A percentile compares a stretch with the other conserved stretches of the same genome.
phyloP scores from a whole-genome alignment of 2,797 vertebrate genomes.

The Darevskia nairensis region DNA sequence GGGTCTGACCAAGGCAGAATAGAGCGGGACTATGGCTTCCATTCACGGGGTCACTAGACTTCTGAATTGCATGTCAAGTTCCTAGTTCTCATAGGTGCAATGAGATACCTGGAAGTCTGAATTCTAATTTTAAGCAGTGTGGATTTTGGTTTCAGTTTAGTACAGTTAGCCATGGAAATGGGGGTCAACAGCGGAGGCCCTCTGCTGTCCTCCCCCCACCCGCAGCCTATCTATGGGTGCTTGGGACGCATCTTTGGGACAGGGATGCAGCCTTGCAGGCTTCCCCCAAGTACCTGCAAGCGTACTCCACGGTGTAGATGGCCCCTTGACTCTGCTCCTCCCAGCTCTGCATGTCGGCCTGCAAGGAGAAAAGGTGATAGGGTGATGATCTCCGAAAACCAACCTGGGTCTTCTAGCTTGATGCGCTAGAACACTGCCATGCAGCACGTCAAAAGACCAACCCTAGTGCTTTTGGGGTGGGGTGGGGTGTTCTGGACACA shows the following conservation, averaged over 20 bases:
- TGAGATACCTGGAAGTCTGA: background rate
- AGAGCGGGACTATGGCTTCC: no score
- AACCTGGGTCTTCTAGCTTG: background rate
- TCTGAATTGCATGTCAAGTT: background rate
- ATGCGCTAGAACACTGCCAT: no score
- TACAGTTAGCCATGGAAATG: background rate
- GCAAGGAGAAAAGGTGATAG: slow-evolving; percentile 3
- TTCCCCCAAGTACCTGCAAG: slow-evolving; percentile 85
- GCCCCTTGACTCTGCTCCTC: slow-evolving; percentile 98
- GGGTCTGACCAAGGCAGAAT: no score
- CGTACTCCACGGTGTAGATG: slow-evolving; percentile 95
- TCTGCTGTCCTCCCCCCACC: background rate
- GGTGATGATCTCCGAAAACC: background rate
- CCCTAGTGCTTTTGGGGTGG: no score
- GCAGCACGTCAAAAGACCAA: no score
- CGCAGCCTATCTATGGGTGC: no score
- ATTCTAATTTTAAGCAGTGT: background rate
- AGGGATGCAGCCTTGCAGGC: no score
- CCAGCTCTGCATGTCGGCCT: slow-evolving; percentile 99
- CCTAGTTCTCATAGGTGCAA: background rate
- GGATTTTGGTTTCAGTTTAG: background rate
- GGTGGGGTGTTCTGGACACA: no score
- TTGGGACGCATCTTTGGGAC: no score
- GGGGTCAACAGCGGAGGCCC: no score
- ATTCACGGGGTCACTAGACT: no score